Evolutionary conservation across 2,113 vertebrate species (phyloP).

Genomic region (Zosterops hypoxanthus): DNA sequence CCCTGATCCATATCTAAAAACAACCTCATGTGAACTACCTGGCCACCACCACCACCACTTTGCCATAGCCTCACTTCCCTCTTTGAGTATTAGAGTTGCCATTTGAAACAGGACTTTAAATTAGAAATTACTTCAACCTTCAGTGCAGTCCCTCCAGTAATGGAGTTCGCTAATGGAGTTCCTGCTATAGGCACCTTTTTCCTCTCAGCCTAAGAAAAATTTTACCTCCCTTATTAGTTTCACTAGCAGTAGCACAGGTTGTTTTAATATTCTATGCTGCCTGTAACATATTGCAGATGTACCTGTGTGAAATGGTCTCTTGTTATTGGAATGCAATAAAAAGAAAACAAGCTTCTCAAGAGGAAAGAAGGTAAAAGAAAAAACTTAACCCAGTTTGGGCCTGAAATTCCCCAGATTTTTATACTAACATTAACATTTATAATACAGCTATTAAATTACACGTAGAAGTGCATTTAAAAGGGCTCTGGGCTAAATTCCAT

Average conservation of each 20-base stretch:
- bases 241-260: slow-evolving; percentile 62
- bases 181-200: slow-evolving; percentile 6
- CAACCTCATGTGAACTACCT: slow-evolving; percentile 7
- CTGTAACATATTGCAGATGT: slow-evolving; percentile 66
- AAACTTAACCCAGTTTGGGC: neutral
- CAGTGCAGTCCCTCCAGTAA: neutral
- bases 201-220: slow-evolving; percentile 15
- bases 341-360: slow-evolving; percentile 51
- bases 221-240: slow-evolving; percentile 47
- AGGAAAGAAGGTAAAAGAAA: slow-evolving; percentile 40
- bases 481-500: slow-evolving; percentile 15
- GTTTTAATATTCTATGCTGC: slow-evolving; percentile 58
- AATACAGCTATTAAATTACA: slow-evolving; percentile 57
- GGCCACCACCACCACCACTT: neutral
- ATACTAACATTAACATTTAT: slow-evolving; percentile 50
- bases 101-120: neutral
- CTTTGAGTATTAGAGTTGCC: neutral
- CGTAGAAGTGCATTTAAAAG: neutral
- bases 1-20: slow-evolving; percentile 25
- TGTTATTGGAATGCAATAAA: slow-evolving; percentile 62
- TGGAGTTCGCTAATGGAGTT: neutral
- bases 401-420: slow-evolving; percentile 59
- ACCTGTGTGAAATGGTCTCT: slow-evolving; percentile 56
- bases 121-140: neutral
- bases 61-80: neutral